Evolutionary conservation across 2,888 invertebrate genomes (phyloP).

Genomic region (Cheiracanthium punctorium): DNA sequence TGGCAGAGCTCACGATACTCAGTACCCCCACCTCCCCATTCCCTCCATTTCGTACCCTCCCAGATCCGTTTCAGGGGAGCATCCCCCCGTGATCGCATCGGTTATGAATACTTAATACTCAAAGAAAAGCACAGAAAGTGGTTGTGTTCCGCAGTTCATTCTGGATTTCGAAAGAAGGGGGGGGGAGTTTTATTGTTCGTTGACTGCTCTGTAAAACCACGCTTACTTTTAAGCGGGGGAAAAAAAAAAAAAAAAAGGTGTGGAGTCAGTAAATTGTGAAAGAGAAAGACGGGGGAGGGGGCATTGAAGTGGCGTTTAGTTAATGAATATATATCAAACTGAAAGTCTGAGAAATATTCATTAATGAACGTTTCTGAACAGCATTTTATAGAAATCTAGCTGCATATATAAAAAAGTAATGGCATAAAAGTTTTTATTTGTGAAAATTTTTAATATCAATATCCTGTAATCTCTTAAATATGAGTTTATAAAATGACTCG

Average conservation of each 20-base stretch:
- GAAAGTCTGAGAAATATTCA: too few relatives aligned
- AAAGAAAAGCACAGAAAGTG: conserved; percentile 32
- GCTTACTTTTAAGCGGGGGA: not conserved
- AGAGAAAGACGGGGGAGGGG: too few relatives aligned
- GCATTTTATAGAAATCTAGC: too few relatives aligned
- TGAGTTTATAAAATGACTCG: too few relatives aligned
- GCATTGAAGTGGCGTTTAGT: too few relatives aligned
- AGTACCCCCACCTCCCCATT: conserved; percentile 25
- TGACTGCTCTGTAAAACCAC: not conserved
- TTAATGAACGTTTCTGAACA: too few relatives aligned
- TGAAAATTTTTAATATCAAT: too few relatives aligned
- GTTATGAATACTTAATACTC: conserved; percentile 50
- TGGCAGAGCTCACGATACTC: conserved; percentile 37
- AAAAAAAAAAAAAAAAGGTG: not conserved
- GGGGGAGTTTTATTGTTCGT: not conserved
- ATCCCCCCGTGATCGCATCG: not conserved
- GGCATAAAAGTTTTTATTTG: too few relatives aligned
- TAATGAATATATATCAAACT: too few relatives aligned
- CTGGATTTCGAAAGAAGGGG: not conserved
- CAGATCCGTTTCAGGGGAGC: not conserved
- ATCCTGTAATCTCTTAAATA: too few relatives aligned
- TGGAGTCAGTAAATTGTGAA: not conserved
- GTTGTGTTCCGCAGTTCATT: conserved; percentile 26
- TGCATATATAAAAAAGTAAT: too few relatives aligned
- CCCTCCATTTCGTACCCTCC: not conserved